Base-by-base conservation (phyloP, 1,140 invertebrate species). In the Caenorhabditis brenneri region DNA sequence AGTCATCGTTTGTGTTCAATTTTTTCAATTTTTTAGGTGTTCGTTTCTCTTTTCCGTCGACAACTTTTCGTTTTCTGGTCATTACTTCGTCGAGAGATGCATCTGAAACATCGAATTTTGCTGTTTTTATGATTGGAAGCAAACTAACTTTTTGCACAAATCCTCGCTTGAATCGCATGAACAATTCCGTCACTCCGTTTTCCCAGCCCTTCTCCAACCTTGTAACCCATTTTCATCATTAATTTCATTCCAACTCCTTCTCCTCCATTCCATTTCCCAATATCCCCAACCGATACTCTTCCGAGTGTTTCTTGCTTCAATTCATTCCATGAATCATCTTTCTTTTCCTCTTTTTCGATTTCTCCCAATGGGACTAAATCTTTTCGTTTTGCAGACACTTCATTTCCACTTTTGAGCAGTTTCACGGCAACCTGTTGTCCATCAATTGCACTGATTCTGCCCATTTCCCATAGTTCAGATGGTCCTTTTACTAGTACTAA, bases 171-270 rank as follows among this genome's bases (percentile, higher is more conserved):
- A 42, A 81, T 81, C 19, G 80, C 33, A 42, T 81, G 80, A 4
- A 81, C 80, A 42, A 81, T 81, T 19, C 80, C 80, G 42, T 81
- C 80, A 42, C 36, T 81, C 19, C 51, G 12, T 42, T 81, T 81
- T 19, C 80, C 80, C 2, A 81, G 51, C 19, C 80, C 80, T 24
- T 81, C 80, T 36, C 80, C 80, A 53, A 55, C 39, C 7, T 81
- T 81, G 33, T 81, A 81, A n/a, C 80, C 80, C 80, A 81, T 81
- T 42, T 42, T 81, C 33, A 39, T 36, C 80, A 81, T 81, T 19
- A 81, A 19, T 42, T 81, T 81, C 49, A 81, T 53, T 3, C 51
- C 53, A 16, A 81, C 31, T 7, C 80, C 53, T n/a, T n/a, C n/a
- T 29, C 80, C 53, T n/a, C 80, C 80, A 46, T 81, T 42, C 80